A percentile compares a stretch with the other conserved stretches of the same genome.
phyloP scores from a whole-genome alignment of 1,140 invertebrate species.

The Ostrea edulis region DNA sequence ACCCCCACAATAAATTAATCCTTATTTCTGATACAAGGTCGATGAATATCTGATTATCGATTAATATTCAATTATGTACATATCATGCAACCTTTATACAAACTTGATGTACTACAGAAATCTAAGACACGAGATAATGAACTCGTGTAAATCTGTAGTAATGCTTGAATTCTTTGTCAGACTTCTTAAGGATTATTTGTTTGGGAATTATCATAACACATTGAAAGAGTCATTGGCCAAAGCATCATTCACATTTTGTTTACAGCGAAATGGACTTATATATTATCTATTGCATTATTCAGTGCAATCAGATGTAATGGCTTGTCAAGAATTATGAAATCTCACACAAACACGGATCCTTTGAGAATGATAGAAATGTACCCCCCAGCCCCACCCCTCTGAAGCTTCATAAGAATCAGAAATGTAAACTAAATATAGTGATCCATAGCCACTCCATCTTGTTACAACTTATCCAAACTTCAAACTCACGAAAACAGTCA shows the following conservation, averaged over 20 bases:
- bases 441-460: too few relatives aligned
- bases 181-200: too few relatives aligned
- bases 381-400: too few relatives aligned
- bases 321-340: conserved; percentile 15
- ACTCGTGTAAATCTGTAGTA: background rate
- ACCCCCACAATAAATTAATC: background rate
- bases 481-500: too few relatives aligned
- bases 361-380: too few relatives aligned
- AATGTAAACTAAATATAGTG: too few relatives aligned
- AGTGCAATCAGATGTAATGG: background rate
- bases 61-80: conserved; percentile 5
- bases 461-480: too few relatives aligned
- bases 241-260: background rate
- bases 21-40: background rate
- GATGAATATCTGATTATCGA: background rate
- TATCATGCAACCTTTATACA: background rate
- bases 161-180: too few relatives aligned
- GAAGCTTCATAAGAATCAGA: too few relatives aligned
- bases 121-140: background rate
- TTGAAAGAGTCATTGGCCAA: background rate
- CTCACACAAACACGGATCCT: background rate
- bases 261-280: background rate
- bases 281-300: background rate
- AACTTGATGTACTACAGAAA: background rate
- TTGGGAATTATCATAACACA: too few relatives aligned